Conservation (phyloP, 1,140 invertebrate genomes). For the Monochamus saltuarius region DNA sequence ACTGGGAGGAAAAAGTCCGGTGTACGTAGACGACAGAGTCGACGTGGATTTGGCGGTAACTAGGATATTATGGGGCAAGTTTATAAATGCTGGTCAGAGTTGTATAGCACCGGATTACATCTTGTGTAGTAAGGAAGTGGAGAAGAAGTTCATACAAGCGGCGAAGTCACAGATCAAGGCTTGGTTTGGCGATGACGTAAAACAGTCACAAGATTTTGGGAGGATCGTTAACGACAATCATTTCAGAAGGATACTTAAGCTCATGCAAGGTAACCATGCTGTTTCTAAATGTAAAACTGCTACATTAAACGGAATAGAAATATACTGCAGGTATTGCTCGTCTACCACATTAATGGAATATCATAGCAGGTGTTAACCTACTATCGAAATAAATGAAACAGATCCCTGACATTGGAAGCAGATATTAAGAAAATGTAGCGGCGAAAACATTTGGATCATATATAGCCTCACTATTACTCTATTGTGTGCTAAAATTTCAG, state of each 20-base stretch:
- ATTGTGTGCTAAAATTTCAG: too few species aligned
- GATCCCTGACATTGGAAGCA: too few species aligned
- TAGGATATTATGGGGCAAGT: conserved; percentile 94
- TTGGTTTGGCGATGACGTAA: conserved; percentile 82
- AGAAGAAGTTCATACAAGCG: conserved; percentile 67
- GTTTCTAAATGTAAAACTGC: too few species aligned
- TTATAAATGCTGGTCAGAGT: conserved; percentile 83
- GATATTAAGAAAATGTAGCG: too few species aligned
- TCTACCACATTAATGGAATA: too few species aligned
- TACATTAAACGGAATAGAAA: too few species aligned
- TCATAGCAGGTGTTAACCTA: too few species aligned
- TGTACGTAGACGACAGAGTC: conserved; percentile 79
- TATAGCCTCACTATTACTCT: too few species aligned
- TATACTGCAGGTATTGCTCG: too few species aligned
- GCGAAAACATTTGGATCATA: too few species aligned
- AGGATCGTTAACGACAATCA: conserved; percentile 85
- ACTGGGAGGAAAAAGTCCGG: conserved; percentile 83
- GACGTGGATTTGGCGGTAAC: conserved; percentile 70
- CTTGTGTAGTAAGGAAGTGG: conserved; percentile 78
- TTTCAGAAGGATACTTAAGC: conserved; percentile 54
- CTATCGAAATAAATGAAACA: too few species aligned
- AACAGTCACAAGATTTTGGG: conserved; percentile 79
- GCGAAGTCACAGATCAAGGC: conserved; percentile 70
- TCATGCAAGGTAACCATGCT: conserved; percentile 57
- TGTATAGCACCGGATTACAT: conserved; percentile 98